A percentile compares a stretch with the other conserved stretches of the same genome.
Conservation (phyloP, 2,113 vertebrate species). For the Diadophis punctatus region DNA sequence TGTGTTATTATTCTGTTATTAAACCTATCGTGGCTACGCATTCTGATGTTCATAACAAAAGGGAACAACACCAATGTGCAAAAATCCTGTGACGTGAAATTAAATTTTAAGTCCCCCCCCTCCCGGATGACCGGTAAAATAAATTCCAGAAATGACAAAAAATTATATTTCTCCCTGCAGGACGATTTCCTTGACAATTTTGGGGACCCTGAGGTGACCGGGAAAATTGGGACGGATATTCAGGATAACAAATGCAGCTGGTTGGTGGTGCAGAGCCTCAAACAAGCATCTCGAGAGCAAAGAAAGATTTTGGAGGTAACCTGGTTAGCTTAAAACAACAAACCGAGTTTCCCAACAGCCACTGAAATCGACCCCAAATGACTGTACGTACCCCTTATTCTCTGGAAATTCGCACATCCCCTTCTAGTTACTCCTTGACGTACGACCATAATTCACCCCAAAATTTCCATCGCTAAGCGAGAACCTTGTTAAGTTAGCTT, state of each 20-base stretch:
- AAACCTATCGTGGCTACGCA: neutral
- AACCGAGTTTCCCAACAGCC: neutral
- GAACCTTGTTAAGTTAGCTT: neutral
- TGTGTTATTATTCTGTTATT: no score
- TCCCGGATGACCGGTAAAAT: neutral
- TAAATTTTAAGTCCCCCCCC: neutral
- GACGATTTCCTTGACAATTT: conserved; percentile 94
- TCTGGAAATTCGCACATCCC: neutral
- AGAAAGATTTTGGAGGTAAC: conserved; percentile 80
- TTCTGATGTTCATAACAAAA: neutral
- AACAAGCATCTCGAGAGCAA: conserved; percentile 74
- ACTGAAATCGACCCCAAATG: neutral
- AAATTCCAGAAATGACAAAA: neutral
- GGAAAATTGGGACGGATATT: conserved; percentile 95
- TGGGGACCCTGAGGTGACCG: conserved; percentile 84
- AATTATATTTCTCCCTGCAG: conserved; percentile 48
- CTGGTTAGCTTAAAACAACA: rapidly evolving
- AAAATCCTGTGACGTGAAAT: neutral
- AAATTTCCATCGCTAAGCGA: neutral
- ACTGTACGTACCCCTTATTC: rapidly evolving
- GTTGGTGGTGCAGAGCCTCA: conserved; percentile 87
- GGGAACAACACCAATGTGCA: neutral
- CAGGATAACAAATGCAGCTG: conserved; percentile 98
- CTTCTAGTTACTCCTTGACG: neutral
- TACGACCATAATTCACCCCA: neutral